Evolutionary conservation across 1,140 invertebrate genomes (phyloP), one percentile per base, ranked within the genome.

Genomic region (Lerema accius): DNA sequence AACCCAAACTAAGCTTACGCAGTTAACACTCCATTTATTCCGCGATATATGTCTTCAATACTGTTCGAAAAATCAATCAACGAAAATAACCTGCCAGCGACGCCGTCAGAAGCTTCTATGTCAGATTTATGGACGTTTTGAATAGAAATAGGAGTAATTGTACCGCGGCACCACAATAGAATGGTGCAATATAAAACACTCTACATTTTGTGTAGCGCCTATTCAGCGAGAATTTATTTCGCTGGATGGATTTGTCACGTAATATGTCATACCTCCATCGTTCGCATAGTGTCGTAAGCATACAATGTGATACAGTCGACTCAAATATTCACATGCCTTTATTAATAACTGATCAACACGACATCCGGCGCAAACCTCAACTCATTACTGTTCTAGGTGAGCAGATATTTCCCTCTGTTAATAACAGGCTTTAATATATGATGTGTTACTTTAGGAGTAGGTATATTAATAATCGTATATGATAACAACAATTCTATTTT

Each of bases 191-290:
- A 67, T 68, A 67, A 53, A 46, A 37, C 65, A 45, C 61, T 72
- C 63, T 72, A 66, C 69, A 64, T 68, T 68, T 62, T 69, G 56
- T 59, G 61, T 51, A 59, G 59, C 62, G 59, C 63, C 61, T 56
- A 64, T 76, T 67, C 66, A 67, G 43, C 49, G 65, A 61, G 55
- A 69, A 73, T 69, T 65, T 69, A 63, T 67, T 63, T 59, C 55
- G 67, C 32, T 65, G 65, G 65, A 75, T 75, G 69, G 67, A 75
- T 75, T 75, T 75, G 73, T 72, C 73, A 75, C 73, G 45, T 72
- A 67, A 75, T 71, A 64, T 68, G 69, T 75, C 73, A 75, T 69
- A 62, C 55, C 67, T 65, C 15, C 40, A 58, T 71, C 63, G 62
- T 51, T 15, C 48, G 48, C 15, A 59, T 43, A 40, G 58, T 65